Percentiles rank a stretch among this genome's conserved stretches.
These are phyloP conservation scores for Proteles cristata DNA, from an alignment of 2,113 vertebrate genomes.

Conservation along the genomic window DNA sequence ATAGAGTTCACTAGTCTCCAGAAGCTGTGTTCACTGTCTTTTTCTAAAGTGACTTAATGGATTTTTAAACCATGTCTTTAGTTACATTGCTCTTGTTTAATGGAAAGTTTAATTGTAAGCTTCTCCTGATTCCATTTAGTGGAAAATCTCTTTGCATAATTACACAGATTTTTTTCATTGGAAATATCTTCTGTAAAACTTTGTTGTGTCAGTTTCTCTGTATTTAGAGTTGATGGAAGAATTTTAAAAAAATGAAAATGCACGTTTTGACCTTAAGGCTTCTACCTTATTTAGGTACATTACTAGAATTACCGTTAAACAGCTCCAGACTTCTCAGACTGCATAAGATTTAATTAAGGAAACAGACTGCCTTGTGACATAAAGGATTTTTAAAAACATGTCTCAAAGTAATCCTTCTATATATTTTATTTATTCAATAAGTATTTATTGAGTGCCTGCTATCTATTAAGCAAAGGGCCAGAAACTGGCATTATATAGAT, in stretches of 20 bases:
- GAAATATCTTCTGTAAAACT: conserved; percentile 61
- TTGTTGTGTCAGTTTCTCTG: not conserved
- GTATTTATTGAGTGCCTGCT: not conserved
- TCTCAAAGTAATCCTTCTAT: not conserved
- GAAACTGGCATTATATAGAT: not conserved
- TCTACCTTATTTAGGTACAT: not conserved
- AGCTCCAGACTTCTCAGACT: not conserved
- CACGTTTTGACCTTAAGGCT: not conserved
- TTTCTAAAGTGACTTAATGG: conserved; percentile 75
- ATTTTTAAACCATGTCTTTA: conserved; percentile 68
- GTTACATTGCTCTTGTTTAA: conserved; percentile 76
- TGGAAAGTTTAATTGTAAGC: conserved; percentile 77
- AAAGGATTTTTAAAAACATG: not conserved
- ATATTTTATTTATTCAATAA: not conserved
- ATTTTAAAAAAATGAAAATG: conserved; percentile 34
- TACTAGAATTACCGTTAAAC: not conserved
- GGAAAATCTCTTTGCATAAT: conserved; percentile 74
- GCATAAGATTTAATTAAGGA: not conserved
- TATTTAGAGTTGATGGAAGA: conserved; percentile 1
- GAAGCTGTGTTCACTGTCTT: conserved; percentile 48
- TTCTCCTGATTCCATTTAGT: conserved; percentile 71
- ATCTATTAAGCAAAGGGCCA: not conserved
- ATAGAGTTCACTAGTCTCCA: not conserved
- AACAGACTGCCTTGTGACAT: not conserved
- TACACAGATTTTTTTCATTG: conserved; percentile 74